phyloP scores from a whole-genome alignment of 2,888 invertebrate species.

The Pterostichus niger region DNA sequence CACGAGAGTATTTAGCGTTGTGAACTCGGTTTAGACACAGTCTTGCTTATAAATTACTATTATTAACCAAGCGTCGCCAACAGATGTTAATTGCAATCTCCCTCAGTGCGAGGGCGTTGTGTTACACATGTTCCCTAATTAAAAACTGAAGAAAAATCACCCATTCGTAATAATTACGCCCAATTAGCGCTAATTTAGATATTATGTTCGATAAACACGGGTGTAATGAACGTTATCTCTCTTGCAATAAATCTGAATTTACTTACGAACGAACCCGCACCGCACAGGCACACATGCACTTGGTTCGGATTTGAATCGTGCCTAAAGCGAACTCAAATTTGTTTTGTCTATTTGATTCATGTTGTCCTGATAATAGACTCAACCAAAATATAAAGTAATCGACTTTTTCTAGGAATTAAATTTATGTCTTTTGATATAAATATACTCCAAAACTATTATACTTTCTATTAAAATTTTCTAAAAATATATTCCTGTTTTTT shows the following conservation, averaged over 20 bases:
- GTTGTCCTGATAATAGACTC: too few relatives aligned
- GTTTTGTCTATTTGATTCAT: too few relatives aligned
- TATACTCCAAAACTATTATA: too few relatives aligned
- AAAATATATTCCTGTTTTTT: too few relatives aligned
- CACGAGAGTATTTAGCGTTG: too few relatives aligned
- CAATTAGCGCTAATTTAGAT: slow-evolving; percentile 58
- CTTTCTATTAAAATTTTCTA: too few relatives aligned
- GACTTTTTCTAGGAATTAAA: too few relatives aligned
- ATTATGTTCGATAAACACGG: slow-evolving; percentile 55
- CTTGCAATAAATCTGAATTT: slow-evolving; percentile 46
- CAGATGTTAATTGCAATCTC: slow-evolving; percentile 50
- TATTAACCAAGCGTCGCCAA: slow-evolving; percentile 22
- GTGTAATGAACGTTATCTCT: slow-evolving; percentile 51
- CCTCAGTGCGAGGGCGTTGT: not conserved
- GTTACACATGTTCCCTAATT: slow-evolving; percentile 34
- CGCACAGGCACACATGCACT: not conserved
- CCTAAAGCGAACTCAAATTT: too few relatives aligned
- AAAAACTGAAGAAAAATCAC: slow-evolving; percentile 51
- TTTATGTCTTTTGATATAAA: too few relatives aligned
- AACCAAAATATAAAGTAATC: too few relatives aligned
- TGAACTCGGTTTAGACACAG: not conserved
- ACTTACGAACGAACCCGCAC: slow-evolving; percentile 10
- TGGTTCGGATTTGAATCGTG: not conserved
- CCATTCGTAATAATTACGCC: slow-evolving; percentile 55
- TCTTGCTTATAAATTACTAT: slow-evolving; percentile 37